Conservation (phyloP, 2,797 vertebrate genomes). For the Pyrocephalus nanus region DNA sequence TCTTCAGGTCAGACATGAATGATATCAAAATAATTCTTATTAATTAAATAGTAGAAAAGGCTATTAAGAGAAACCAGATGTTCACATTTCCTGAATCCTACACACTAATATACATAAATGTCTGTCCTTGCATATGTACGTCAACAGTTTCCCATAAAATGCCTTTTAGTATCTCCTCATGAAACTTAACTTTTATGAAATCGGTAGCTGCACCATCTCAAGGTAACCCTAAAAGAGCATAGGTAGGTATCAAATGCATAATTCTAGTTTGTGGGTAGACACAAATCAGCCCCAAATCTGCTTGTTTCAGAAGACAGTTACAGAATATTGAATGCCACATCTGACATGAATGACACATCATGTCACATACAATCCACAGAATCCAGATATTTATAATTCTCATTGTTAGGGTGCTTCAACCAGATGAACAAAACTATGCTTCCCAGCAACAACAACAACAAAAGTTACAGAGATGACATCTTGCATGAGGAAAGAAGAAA, state of each 20-base stretch:
- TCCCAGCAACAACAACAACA: not conserved
- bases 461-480: not conserved
- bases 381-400: not conserved
- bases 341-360: too few species aligned
- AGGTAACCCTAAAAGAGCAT: not conserved
- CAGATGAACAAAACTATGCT: not conserved
- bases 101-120: not conserved
- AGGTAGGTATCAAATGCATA: not conserved
- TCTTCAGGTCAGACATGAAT: slow-evolving; percentile 1
- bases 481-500: not conserved
- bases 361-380: not conserved
- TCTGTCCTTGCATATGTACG: not conserved
- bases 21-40: slow-evolving; percentile 25
- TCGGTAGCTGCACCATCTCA: not conserved
- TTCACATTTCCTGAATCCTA: slow-evolving; percentile 9
- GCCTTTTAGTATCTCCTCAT: not conserved
- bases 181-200: not conserved
- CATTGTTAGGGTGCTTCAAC: not conserved
- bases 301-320: not conserved
- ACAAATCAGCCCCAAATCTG: not conserved
- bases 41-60: slow-evolving; percentile 18
- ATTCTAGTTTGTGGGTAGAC: not conserved
- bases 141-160: not conserved
- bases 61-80: slow-evolving; percentile 29
- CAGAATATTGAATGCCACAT: rapidly evolving